Evolutionary conservation across 2,888 invertebrate species (phyloP), one percentile per base, ranked within the genome.

Genomic region (Oxystoma pomonae): DNA sequence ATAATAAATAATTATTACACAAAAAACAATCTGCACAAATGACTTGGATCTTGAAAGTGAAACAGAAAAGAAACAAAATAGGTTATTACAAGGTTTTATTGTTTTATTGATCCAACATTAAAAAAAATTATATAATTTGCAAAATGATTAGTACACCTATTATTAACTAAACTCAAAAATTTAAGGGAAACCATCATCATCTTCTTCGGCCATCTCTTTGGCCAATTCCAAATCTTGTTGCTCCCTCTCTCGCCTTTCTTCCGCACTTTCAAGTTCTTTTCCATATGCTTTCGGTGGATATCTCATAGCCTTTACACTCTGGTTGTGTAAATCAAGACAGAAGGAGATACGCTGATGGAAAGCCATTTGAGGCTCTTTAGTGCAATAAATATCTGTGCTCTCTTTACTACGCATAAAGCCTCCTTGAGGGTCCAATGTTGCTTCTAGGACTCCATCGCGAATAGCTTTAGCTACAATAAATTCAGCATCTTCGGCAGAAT

Each of bases 201-300:
- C 98, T 78, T 99, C 98, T 77, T 99, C 99, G 5, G 98, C 98
- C 92, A 99, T 96, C 83, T 99, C 98, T 80, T 98, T 99, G n/a
- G 99, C 99, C 73, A 98, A 84, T 80, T 99, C 99, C 75, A 99
- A 83, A 81, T 99, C 99, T 80, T 98, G 97, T 76, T 98, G 97
- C 79, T 98, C 98, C 60, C 97, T 84, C 80, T 98, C 98, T 64
- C 98, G 85, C 59, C 98, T 87, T 75, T 98, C 97, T 81, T 97
- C 97, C 16, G 97, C 97, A 72, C 96, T 96, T 80, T 99, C 99
- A 65, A 98, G 83, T 79, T 98, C 98, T 77, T 97, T 96, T 18
- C 98, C 98, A 82, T 98, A 98, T 0, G 98, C 96, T 78, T 98
- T 98, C 0, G 98, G 98, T 18, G 99, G 99, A 83, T 98, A 99